Conservation (phyloP, 2,797 vertebrate genomes). For the Serranus cabrilla region DNA sequence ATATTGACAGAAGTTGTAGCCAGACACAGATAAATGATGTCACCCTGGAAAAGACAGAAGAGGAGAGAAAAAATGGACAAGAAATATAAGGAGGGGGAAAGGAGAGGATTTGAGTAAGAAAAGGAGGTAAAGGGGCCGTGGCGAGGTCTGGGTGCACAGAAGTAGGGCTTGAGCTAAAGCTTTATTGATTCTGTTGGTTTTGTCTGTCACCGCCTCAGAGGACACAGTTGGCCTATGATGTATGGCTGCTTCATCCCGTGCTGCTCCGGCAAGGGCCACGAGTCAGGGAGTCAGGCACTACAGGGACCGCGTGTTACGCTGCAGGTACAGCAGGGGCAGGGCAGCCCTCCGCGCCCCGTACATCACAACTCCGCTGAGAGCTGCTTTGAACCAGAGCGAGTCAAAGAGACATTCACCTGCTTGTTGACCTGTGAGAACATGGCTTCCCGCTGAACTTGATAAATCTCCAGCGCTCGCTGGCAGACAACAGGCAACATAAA, state of each 20-base stretch:
- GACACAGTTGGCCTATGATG: constrained; percentile 78
- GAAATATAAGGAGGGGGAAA: constrained; percentile 26
- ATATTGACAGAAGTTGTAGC: constrained; percentile 78
- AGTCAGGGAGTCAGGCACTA: constrained; percentile 67
- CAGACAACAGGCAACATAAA: constrained; percentile 53
- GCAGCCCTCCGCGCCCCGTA: constrained; percentile 41
- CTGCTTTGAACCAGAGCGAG: constrained; percentile 31
- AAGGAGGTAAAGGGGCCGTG: constrained; percentile 49
- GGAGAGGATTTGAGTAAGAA: constrained; percentile 49
- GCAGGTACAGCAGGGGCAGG: constrained; percentile 51
- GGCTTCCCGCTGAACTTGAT: constrained; percentile 41
- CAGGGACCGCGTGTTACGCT: constrained; percentile 64
- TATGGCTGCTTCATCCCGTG: constrained; percentile 70
- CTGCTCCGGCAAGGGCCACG: constrained; percentile 59
- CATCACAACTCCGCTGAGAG: constrained; percentile 67
- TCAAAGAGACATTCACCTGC: constrained; percentile 50
- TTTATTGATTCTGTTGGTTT: constrained; percentile 81
- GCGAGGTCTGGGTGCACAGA: constrained; percentile 54
- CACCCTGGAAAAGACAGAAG: constrained; percentile 53
- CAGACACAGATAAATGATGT: constrained; percentile 71
- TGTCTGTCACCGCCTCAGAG: constrained; percentile 74
- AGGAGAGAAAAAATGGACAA: constrained; percentile 40
- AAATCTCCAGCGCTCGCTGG: constrained; percentile 36
- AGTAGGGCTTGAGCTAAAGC: constrained; percentile 67
- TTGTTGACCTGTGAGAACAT: constrained; percentile 59